Base-by-base conservation (phyloP, 1,140 invertebrate species). In the Drosophila varians region DNA sequence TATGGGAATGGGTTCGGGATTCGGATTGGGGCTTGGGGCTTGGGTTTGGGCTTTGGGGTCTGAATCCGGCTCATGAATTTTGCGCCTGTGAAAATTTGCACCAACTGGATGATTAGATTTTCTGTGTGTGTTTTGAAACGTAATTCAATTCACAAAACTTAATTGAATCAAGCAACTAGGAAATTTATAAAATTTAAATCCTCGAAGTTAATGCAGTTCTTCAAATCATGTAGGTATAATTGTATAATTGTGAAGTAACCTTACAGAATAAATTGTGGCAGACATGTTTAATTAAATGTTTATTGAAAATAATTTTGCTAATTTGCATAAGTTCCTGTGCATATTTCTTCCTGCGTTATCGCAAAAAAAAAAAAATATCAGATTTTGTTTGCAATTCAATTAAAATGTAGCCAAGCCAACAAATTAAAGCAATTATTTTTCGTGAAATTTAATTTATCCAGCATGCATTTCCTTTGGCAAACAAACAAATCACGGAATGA, bases 21-120 rank as follows among this genome's bases (percentile, higher is more conserved):
- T 16, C 14, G 7, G 16, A 21, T n/a, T 25, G 45, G 31, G n/a
- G 14, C 4, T 36, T 26, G 58, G 26, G 19, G 12, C 6, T 47
- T 36, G 28, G 14, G 3, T 14, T 55, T 55, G 57, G 38, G 3
- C n/a, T n/a, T n/a, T n/a, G 1, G 21, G 4, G n/a, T 23, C 36
- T 1, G 36, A 38, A 38, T 16, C 36, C 36, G 25, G 18, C 25
- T 28, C 21, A 58, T 60, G 60, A 38, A 60, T 46, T 65, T 43
- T 14, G 28, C 12, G 47, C 48, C 34, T 60, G 56, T 54, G 48
- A 53, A 60, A 60, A 60, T 54, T 21, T 47, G 19, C 42, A 46
- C 25, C 46, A 61, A 66, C 40, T 66, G 51, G 65, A 52, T 66
- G 60, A 66, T 66, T 66, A 51, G 45, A 42, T 66, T 65, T 65